phyloP scores from a whole-genome alignment of 1,140 invertebrate genomes.

The Oreohelix idahoensis region DNA sequence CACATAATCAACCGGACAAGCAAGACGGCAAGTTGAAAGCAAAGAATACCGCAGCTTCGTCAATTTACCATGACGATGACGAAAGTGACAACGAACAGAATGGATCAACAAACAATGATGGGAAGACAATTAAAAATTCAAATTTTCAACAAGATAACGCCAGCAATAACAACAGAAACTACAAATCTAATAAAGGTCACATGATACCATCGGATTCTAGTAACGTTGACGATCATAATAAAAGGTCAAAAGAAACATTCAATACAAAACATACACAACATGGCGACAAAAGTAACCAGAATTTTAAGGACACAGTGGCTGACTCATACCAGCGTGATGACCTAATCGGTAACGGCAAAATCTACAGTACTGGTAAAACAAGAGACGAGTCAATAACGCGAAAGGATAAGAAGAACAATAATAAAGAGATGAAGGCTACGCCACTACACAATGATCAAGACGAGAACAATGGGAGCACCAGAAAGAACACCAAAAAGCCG shows the following conservation, averaged over 20 bases:
- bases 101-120: too few species aligned
- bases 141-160: too few species aligned
- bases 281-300: background rate
- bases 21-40: too few species aligned
- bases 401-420: background rate
- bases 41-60: too few species aligned
- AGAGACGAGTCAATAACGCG: background rate
- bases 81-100: too few species aligned
- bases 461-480: background rate
- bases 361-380: background rate
- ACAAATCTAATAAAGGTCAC: too few species aligned
- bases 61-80: too few species aligned
- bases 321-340: background rate
- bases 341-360: background rate
- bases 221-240: background rate
- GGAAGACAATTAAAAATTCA: too few species aligned
- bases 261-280: background rate
- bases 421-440: background rate
- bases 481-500: background rate
- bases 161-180: too few species aligned
- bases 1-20: too few species aligned
- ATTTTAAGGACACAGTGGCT: background rate
- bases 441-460: background rate
- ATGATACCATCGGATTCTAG: background rate
- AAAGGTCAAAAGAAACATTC: background rate